Percentiles rank a stretch among this genome's conserved stretches.
Evolutionary conservation across 2,113 vertebrate species (phyloP).

Genomic region (Gymnorhina tibicen): DNA sequence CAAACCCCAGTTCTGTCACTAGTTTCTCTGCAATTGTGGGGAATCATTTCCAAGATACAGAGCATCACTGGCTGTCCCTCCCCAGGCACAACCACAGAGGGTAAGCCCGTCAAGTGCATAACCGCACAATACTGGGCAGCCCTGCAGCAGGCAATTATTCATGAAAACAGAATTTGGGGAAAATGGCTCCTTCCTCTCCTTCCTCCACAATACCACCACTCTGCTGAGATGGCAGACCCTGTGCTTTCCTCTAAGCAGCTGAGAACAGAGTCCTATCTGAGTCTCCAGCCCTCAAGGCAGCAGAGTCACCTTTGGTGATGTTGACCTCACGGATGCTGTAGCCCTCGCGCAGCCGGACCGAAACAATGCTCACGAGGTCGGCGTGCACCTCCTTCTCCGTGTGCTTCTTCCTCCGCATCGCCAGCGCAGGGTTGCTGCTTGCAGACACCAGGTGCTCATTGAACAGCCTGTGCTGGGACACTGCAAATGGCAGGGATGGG

Average conservation of each 20-base stretch:
- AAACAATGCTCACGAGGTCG: constrained; percentile 90
- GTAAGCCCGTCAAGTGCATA: background rate
- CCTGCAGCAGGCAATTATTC: background rate
- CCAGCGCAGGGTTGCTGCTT: constrained; percentile 92
- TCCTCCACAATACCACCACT: background rate
- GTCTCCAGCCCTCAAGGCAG: background rate
- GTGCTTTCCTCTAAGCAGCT: background rate
- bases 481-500: constrained; percentile 54
- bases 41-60: background rate
- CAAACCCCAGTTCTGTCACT: background rate
- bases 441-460: constrained; percentile 96
- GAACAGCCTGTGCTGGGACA: constrained; percentile 93
- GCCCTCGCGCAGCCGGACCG: constrained; percentile 91
- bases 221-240: background rate
- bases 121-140: background rate
- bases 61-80: background rate
- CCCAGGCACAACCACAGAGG: background rate
- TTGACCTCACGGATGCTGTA: constrained; percentile 94
- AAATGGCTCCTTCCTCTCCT: background rate
- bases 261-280: background rate
- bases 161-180: background rate
- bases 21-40: background rate
- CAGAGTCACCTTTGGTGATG: constrained; percentile 85
- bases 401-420: constrained; percentile 94
- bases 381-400: constrained; percentile 94